Percentiles rank a stretch among this genome's conserved stretches.
Evolutionary conservation across 2,797 vertebrate genomes (phyloP).

Genomic region (Rhadinocentrus ornatus): DNA sequence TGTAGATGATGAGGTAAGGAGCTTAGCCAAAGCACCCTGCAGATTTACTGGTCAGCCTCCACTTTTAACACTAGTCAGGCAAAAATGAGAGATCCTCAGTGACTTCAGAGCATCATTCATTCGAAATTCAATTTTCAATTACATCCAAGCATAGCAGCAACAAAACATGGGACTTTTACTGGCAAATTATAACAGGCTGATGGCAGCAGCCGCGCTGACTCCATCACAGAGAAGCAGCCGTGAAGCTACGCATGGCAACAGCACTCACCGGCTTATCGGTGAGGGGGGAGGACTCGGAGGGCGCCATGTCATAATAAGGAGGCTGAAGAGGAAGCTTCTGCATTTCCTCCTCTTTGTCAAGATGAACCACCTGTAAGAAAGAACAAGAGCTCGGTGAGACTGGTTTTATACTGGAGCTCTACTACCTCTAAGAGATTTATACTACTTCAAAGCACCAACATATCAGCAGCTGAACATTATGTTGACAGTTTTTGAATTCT

Average conservation of each 20-base stretch:
- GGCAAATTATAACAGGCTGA: constrained; percentile 31
- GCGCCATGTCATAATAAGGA: constrained; percentile 90
- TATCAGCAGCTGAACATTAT: constrained; percentile 15
- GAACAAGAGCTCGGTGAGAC: constrained; percentile 57
- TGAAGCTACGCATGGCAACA: constrained; percentile 22
- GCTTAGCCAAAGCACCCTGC: constrained; percentile 39
- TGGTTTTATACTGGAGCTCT: constrained; percentile 24
- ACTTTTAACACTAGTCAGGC: constrained; percentile 31
- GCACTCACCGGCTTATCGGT: constrained; percentile 88
- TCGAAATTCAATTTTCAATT: constrained; percentile 35
- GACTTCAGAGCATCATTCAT: constrained; percentile 30
- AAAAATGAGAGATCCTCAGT: constrained; percentile 21
- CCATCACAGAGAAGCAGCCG: constrained; percentile 30
- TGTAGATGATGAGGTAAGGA: constrained; percentile 66
- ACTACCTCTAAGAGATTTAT: too few species aligned
- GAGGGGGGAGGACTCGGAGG: constrained; percentile 85
- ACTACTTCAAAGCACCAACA: constrained; percentile 15
- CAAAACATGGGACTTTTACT: constrained; percentile 34
- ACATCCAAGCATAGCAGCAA: constrained; percentile 20
- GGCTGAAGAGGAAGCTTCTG: constrained; percentile 89
- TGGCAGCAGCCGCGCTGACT: constrained; percentile 28
- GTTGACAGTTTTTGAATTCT: constrained; percentile 3
- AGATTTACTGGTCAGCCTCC: constrained; percentile 53
- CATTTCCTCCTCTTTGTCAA: constrained; percentile 89
- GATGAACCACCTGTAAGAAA: constrained; percentile 87